These are phyloP conservation scores for Pheosia tremula DNA, from an alignment of 2,888 invertebrate genomes.

Conservation along the genomic window DNA sequence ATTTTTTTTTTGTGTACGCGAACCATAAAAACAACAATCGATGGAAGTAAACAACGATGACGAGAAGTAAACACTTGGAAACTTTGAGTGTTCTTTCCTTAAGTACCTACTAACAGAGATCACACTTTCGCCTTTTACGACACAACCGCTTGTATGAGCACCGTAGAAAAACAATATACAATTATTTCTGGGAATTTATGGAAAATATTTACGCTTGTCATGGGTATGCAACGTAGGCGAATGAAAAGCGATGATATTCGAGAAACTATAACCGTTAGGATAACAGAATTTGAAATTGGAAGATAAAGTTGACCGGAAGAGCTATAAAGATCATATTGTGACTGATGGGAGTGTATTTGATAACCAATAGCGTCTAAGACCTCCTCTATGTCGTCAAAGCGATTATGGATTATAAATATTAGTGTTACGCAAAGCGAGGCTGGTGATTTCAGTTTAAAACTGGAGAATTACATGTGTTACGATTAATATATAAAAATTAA, in stretches of 20 bases:
- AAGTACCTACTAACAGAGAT: slow-evolving; percentile 25
- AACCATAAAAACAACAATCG: slow-evolving; percentile 22
- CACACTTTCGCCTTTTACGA: slow-evolving; percentile 13
- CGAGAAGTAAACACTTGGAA: slow-evolving; percentile 29
- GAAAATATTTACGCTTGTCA: slow-evolving; percentile 26
- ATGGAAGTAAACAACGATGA: slow-evolving; percentile 26
- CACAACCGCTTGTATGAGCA: slow-evolving; percentile 19
- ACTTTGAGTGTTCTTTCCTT: slow-evolving; percentile 19
- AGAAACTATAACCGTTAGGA: slow-evolving; percentile 3
- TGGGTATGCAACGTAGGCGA: slow-evolving; percentile 9
- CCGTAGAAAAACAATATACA: slow-evolving; percentile 18
- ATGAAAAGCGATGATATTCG: not conserved
- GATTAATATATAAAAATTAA: no score
- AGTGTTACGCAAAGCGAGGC: no score
- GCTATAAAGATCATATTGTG: slow-evolving; percentile 12
- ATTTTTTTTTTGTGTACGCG: slow-evolving; percentile 26
- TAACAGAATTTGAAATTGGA: slow-evolving; percentile 17
- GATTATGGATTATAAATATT: no score
- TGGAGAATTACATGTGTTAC: no score
- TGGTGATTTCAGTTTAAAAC: no score
- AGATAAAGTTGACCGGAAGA: slow-evolving; percentile 13
- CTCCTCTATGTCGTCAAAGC: no score
- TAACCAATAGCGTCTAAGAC: no score
- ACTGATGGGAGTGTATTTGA: no score
- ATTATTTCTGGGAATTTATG: slow-evolving; percentile 14